These are phyloP conservation scores for Melolontha melolontha DNA, from an alignment of 2,888 invertebrate species.

Conservation along the genomic window DNA sequence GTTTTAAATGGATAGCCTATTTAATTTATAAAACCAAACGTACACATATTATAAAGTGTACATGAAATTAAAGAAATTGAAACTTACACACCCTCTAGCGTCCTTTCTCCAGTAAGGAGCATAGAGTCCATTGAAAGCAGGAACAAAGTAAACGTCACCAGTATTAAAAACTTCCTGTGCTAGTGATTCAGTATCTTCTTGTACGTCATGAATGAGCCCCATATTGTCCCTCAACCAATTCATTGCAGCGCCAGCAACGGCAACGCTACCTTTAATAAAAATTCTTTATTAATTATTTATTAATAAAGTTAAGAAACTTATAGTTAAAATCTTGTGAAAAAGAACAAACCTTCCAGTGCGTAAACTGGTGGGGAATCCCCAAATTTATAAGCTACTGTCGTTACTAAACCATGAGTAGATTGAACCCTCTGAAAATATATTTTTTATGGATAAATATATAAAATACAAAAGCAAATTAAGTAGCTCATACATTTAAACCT, in stretches of 20 bases:
- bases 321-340: conserved; percentile 3
- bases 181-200: conserved; percentile 73
- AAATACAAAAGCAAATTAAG: conserved; percentile 1
- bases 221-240: conserved; percentile 95
- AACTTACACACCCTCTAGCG: conserved; percentile 83
- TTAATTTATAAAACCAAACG: too few species aligned
- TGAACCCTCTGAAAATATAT: conserved; percentile 74
- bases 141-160: conserved; percentile 97
- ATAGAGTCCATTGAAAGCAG: conserved; percentile 96
- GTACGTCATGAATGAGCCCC: conserved; percentile 81
- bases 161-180: conserved; percentile 80
- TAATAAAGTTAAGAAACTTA: conserved; percentile 10
- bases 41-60: neutral
- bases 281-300: too few species aligned
- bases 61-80: conserved; percentile 45
- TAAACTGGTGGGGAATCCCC: conserved; percentile 88
- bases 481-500: conserved; percentile 74
- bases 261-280: conserved; percentile 76
- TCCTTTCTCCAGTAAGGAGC: conserved; percentile 99
- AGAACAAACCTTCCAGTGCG: conserved; percentile 85
- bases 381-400: conserved; percentile 96
- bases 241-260: conserved; percentile 91
- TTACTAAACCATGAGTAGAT: conserved; percentile 91
- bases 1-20: too few species aligned
- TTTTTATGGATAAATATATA: neutral